Conservation (phyloP, 1,140 invertebrate genomes). For the Euwallacea similis region DNA sequence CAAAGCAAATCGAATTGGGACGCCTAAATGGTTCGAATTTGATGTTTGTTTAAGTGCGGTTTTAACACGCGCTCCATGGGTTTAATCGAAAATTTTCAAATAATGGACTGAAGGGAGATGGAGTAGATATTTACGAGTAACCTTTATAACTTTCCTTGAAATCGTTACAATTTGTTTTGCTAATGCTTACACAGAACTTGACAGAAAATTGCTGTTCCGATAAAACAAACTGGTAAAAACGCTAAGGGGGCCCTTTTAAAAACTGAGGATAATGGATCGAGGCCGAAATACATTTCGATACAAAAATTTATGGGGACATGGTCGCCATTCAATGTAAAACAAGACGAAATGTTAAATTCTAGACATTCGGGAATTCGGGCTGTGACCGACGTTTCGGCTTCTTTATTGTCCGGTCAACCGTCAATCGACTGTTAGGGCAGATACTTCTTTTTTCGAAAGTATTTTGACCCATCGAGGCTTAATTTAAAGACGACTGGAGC, state of each 20-base stretch:
- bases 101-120: slow-evolving; percentile 6
- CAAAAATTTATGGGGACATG: slow-evolving; percentile 42
- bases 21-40: slow-evolving; percentile 7
- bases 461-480: too few species aligned
- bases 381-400: slow-evolving; percentile 39
- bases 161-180: slow-evolving; percentile 26
- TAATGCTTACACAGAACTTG: slow-evolving; percentile 25
- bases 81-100: slow-evolving; percentile 5
- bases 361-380: slow-evolving; percentile 25
- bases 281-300: slow-evolving; percentile 39
- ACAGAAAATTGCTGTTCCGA: slow-evolving; percentile 28
- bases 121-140: slow-evolving; percentile 15
- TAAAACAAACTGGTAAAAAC: slow-evolving; percentile 22
- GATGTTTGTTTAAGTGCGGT: slow-evolving; percentile 21
- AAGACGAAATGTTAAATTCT: slow-evolving; percentile 47
- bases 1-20: slow-evolving; percentile 4
- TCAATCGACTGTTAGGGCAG: slow-evolving; percentile 17
- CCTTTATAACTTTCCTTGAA: slow-evolving; percentile 7
- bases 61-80: slow-evolving; percentile 16
- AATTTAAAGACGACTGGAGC: too few species aligned
- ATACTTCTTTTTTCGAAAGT: neutral
- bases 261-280: slow-evolving; percentile 28
- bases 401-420: slow-evolving; percentile 37
- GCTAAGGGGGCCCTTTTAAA: slow-evolving; percentile 15
- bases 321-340: slow-evolving; percentile 49